phyloP scores from a whole-genome alignment of 2,113 vertebrate species.

The Mus pahari region DNA sequence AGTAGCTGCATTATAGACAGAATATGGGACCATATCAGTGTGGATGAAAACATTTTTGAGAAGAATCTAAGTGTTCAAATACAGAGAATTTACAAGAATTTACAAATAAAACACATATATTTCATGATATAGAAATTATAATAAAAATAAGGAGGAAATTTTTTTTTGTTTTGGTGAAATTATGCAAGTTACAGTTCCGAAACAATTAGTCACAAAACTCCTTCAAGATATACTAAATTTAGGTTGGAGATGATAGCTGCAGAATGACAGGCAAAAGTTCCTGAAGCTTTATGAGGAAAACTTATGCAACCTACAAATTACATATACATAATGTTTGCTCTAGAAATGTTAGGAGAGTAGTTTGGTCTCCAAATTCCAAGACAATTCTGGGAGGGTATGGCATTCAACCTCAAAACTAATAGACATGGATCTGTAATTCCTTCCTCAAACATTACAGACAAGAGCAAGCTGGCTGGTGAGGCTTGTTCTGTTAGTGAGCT shows the following conservation, averaged over 20 bases:
- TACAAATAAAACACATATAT: not conserved
- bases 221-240: not conserved
- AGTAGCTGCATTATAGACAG: not conserved
- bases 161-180: not conserved
- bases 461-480: not conserved
- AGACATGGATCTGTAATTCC: not conserved
- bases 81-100: not conserved
- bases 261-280: not conserved
- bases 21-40: not conserved
- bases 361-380: not conserved
- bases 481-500: not conserved
- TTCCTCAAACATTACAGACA: not conserved
- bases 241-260: not conserved
- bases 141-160: not conserved
- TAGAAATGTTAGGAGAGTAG: not conserved
- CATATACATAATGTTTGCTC: not conserved
- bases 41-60: not conserved
- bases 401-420: not conserved
- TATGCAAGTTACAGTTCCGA: not conserved
- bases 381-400: not conserved
- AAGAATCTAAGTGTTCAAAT: conserved; percentile 12
- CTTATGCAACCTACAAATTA: not conserved
- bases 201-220: not conserved
- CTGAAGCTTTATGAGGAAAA: not conserved
- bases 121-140: not conserved